These are phyloP conservation scores for Hymenochirus boettgeri DNA, from an alignment of 2,113 vertebrate species.

Conservation along the genomic window DNA sequence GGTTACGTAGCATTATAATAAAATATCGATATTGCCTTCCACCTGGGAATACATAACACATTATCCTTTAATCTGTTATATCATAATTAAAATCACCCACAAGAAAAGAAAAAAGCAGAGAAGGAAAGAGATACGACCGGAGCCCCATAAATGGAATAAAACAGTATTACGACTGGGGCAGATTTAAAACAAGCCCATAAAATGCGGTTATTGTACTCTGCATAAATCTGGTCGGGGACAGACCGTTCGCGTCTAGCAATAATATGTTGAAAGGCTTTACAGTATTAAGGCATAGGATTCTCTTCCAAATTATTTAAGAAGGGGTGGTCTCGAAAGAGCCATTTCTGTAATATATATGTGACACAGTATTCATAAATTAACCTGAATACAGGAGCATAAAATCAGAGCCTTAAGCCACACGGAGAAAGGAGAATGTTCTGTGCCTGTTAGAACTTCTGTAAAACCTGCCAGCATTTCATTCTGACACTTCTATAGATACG, in stretches of 20 bases:
- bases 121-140: conserved; percentile 4
- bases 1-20: no score
- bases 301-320: conserved; percentile 28
- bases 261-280: conserved; percentile 27
- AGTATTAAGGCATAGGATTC: conserved; percentile 21
- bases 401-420: conserved; percentile 32
- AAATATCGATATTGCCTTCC: not conserved
- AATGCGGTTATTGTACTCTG: conserved; percentile 19
- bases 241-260: conserved; percentile 11
- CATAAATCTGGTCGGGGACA: conserved; percentile 22
- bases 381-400: conserved; percentile 30
- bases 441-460: conserved; percentile 33
- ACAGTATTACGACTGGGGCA: conserved; percentile 24
- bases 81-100: conserved; percentile 15
- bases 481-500: no score
- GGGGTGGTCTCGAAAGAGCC: conserved; percentile 17
- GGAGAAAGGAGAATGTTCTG: not conserved
- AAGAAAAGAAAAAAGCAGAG: not conserved
- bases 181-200: conserved; percentile 28
- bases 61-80: conserved; percentile 23
- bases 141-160: conserved; percentile 16
- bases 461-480: conserved; percentile 21
- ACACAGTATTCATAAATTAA: conserved; percentile 35
- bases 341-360: conserved; percentile 35
- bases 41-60: conserved; percentile 6